phyloP scores from a whole-genome alignment of 2,888 invertebrate genomes.

The Pollenia angustigena region DNA sequence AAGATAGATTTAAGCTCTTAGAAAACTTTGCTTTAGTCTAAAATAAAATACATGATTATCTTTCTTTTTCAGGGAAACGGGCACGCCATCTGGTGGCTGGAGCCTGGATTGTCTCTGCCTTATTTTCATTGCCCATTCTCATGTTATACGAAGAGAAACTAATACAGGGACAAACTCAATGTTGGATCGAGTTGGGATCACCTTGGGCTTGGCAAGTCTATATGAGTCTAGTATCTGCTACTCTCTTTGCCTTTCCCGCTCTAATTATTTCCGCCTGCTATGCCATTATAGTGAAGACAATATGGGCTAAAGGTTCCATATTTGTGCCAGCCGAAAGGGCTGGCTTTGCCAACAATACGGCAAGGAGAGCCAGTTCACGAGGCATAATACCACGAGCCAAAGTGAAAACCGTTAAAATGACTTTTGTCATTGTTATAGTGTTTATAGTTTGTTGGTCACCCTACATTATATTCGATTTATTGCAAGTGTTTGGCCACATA shows the following conservation, averaged over 20 bases:
- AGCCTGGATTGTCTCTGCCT: conserved; percentile 92
- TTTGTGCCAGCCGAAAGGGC: conserved; percentile 81
- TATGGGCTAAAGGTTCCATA: conserved; percentile 90
- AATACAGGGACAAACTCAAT: conserved; percentile 91
- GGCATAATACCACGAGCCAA: conserved; percentile 97
- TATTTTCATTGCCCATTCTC: conserved; percentile 93
- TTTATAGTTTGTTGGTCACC: conserved; percentile 98
- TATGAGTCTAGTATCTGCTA: conserved; percentile 92
- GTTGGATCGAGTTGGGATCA: conserved; percentile 93
- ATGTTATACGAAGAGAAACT: conserved; percentile 92
- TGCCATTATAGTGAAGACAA: conserved; percentile 94
- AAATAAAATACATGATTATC: not conserved
- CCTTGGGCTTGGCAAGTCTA: conserved; percentile 94
- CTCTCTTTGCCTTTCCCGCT: conserved; percentile 94
- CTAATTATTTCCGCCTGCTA: conserved; percentile 95
- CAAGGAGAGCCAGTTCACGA: conserved; percentile 93
- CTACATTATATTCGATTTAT: conserved; percentile 95
- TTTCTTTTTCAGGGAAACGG: conserved; percentile 88
- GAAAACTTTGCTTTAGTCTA: no score
- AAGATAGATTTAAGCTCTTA: no score
- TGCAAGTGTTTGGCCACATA: conserved; percentile 94
- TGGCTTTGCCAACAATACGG: conserved; percentile 85
- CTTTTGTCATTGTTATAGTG: conserved; percentile 97
- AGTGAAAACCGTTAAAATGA: conserved; percentile 99
- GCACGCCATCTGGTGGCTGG: conserved; percentile 91